Conservation (phyloP, 2,888 invertebrate species). For the Cryptocephalus primarius region DNA sequence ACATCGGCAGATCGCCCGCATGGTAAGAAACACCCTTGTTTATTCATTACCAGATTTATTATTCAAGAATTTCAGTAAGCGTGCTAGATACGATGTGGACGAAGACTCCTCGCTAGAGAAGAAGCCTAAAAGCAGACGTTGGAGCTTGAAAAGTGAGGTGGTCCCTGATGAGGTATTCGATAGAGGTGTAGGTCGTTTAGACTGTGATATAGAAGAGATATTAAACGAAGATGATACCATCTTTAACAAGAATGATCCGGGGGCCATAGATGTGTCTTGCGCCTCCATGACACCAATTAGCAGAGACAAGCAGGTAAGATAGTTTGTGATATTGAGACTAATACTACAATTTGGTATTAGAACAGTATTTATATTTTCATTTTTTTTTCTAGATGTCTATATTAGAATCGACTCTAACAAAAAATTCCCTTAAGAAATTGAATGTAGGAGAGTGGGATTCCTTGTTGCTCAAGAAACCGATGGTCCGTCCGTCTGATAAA, state of each 20-base stretch:
- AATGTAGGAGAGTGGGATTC: slow-evolving; percentile 25
- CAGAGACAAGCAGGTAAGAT: slow-evolving; percentile 21
- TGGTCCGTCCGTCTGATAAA: slow-evolving; percentile 18
- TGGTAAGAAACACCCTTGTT: slow-evolving; percentile 19
- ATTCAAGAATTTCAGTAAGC: slow-evolving; percentile 23
- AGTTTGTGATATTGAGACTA: background rate
- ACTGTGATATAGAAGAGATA: slow-evolving; percentile 27
- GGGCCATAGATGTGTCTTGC: slow-evolving; percentile 23
- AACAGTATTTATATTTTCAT: background rate
- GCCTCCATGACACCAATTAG: slow-evolving; percentile 23
- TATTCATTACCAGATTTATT: slow-evolving; percentile 6
- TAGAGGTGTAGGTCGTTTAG: slow-evolving; percentile 49
- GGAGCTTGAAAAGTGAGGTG: slow-evolving; percentile 31
- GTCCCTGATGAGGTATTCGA: slow-evolving; percentile 44
- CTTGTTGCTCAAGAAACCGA: slow-evolving; percentile 18
- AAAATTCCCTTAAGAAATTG: slow-evolving; percentile 27
- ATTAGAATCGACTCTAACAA: slow-evolving; percentile 28
- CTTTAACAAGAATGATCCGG: slow-evolving; percentile 19
- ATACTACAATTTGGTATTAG: background rate
- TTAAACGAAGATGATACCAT: slow-evolving; percentile 22
- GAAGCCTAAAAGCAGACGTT: slow-evolving; percentile 14
- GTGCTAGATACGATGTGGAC: slow-evolving; percentile 27
- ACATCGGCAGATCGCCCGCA: slow-evolving; percentile 26
- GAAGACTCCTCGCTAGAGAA: slow-evolving; percentile 18
- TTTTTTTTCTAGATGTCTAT: slow-evolving; percentile 22